Base-by-base conservation (phyloP, 2,113 vertebrate genomes). In the Ranitomeya imitator region DNA sequence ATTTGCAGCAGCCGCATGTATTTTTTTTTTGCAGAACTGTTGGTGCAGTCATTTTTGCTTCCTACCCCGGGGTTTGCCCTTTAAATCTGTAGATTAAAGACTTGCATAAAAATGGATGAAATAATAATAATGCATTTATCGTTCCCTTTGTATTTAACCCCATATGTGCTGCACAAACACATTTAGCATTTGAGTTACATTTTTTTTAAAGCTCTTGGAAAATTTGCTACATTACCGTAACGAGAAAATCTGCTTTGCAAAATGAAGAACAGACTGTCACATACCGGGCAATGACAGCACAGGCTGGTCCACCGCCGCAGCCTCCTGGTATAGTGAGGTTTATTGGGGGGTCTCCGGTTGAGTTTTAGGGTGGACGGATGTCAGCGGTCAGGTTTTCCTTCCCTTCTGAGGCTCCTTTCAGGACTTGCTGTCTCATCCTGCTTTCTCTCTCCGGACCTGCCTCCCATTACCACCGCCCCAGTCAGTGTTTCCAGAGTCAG, bases 381-480 rank as follows among this genome's bases (percentile, higher is more conserved):
- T 8, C 54, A 80, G 13, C 31, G 37, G 78, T 74, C 71, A 45
- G 71, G 10, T 45, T 45, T 45, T 74, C 31, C 16, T 74, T 74
- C 71, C 31, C 55, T 16, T 59, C 55, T 18, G 78, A 26, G 54
- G n/a, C 14, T 57, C 59, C 21, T 79, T 13, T 79, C 54, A 79
- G 77, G 14, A 59, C n/a, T 26, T 80, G 26, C 78, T 80, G 78
- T 4, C 55, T 80, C 78, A 80, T 80, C 54, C 78, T 80, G 54
- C 54, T 60, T 55, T 57, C 14, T 26, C 54, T 80, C 23, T 80
- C 78, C 16, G 54, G 78, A 79, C 52, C 54, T 79, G 78, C 78
- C 54, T 79, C 19, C 78, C 78, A 79, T 79, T 60, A 80, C 54
- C 78, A 80, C 54, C 54, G 78, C 78, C 78, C 37, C 78, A 60